Percentiles rank a stretch among this genome's conserved stretches.
These are phyloP conservation scores for Gouania willdenowi DNA, from an alignment of 2,797 vertebrate species.

Conservation along the genomic window DNA sequence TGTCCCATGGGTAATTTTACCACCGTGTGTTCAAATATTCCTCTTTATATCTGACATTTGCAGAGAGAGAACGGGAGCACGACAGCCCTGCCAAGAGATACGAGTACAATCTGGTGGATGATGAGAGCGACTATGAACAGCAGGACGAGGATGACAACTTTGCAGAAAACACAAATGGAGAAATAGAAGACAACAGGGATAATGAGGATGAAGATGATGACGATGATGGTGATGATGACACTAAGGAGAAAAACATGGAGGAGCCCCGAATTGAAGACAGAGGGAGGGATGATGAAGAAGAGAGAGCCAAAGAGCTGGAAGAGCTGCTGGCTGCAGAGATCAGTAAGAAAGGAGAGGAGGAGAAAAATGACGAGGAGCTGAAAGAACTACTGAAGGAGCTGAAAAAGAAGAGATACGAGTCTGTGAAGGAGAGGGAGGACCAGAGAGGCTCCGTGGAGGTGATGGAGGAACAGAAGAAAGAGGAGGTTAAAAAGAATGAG, in stretches of 20 bases:
- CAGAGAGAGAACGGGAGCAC: constrained; percentile 54
- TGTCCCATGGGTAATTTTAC: too few relatives aligned
- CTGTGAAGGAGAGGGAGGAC: constrained; percentile 45
- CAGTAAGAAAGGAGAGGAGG: constrained; percentile 53
- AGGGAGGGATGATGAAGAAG: constrained; percentile 45
- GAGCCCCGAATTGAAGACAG: constrained; percentile 39
- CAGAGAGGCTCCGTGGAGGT: constrained; percentile 29
- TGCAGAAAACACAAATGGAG: constrained; percentile 6
- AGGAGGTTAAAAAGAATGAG: constrained; percentile 9
- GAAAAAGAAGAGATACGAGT: constrained; percentile 65
- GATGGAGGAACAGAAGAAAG: constrained; percentile 20
- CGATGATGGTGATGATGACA: constrained; percentile 9
- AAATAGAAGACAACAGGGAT: constrained; percentile 7
- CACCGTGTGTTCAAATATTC: too few relatives aligned
- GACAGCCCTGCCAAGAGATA: constrained; percentile 28
- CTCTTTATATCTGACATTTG: too few relatives aligned
- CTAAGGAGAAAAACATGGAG: constrained; percentile 39
- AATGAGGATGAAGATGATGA: constrained; percentile 14
- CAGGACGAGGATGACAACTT: constrained; percentile 15
- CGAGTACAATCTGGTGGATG: constrained; percentile 39
- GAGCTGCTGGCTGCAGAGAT: constrained; percentile 63
- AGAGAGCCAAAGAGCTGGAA: constrained; percentile 61
- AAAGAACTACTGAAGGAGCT: constrained; percentile 64
- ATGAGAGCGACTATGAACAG: constrained; percentile 39
- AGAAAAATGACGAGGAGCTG: constrained; percentile 55